A percentile compares a stretch with the other conserved stretches of the same genome.
These are phyloP conservation scores for Helicoverpa zea DNA, from an alignment of 1,140 invertebrate genomes.

Conservation along the genomic window DNA sequence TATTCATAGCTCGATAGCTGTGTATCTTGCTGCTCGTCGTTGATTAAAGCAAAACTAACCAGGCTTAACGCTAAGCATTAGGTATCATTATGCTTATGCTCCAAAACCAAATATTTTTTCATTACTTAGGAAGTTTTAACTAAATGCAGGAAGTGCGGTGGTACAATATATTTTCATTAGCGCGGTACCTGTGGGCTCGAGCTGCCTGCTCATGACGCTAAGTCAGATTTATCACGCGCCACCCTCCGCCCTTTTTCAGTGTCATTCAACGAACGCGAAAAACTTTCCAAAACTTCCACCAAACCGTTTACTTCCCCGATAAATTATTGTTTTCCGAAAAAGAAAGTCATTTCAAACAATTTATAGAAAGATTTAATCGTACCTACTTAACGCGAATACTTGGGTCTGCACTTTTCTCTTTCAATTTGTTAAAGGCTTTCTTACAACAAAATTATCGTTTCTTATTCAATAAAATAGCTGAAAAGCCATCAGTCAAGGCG, in stretches of 20 bases:
- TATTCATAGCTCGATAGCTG: background rate
- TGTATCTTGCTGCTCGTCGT: background rate
- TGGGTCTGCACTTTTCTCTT: background rate
- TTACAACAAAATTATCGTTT: background rate
- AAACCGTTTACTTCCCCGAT: conserved; percentile 15
- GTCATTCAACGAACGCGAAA: conserved; percentile 57
- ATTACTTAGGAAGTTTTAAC: conserved; percentile 34
- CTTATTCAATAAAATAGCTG: background rate
- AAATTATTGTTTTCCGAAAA: conserved; percentile 40
- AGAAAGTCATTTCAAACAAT: conserved; percentile 37
- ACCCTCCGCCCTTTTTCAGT: conserved; percentile 63
- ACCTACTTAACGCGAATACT: background rate
- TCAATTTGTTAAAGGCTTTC: background rate
- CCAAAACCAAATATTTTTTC: conserved; percentile 5
- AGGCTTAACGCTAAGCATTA: background rate
- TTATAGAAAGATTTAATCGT: conserved; percentile 22
- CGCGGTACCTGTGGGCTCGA: conserved; percentile 59
- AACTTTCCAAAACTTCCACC: conserved; percentile 51
- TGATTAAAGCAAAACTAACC: background rate
- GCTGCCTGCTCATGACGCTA: conserved; percentile 70
- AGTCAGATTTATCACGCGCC: conserved; percentile 78
- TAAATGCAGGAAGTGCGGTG: conserved; percentile 36
- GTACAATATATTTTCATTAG: conserved; percentile 76
- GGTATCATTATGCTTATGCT: background rate
- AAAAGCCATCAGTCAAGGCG: background rate